These are phyloP conservation scores for Drosophila watanabei DNA, from an alignment of 1,140 invertebrate genomes.

Conservation along the genomic window DNA sequence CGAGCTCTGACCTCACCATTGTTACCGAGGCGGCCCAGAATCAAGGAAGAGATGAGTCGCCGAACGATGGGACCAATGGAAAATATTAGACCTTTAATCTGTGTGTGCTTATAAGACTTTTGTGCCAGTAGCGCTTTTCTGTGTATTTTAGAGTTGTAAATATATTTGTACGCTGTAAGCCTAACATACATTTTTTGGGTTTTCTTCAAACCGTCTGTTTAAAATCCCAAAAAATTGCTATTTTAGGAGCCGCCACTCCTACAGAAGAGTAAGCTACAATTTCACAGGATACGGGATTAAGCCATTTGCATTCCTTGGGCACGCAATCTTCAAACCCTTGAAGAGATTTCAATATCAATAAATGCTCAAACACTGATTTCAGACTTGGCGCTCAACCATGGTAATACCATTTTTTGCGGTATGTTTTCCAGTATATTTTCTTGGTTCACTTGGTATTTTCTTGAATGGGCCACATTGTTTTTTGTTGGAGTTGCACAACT, in stretches of 20 bases:
- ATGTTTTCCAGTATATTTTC: neutral
- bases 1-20: constrained; percentile 54
- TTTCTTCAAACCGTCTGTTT: neutral
- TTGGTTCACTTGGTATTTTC: too few species aligned
- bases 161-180: constrained; percentile 18
- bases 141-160: constrained; percentile 30
- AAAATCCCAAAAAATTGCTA: too few species aligned
- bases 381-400: constrained; percentile 1
- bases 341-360: constrained; percentile 1
- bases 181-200: neutral
- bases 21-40: constrained; percentile 38
- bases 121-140: constrained; percentile 17
- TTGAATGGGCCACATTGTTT: too few species aligned
- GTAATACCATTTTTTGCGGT: neutral
- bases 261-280: neutral
- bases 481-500: too few species aligned
- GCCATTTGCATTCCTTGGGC: neutral
- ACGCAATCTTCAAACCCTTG: neutral
- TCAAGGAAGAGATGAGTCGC: constrained; percentile 17
- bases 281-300: neutral
- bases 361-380: neutral
- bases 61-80: constrained; percentile 9
- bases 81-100: constrained; percentile 53
- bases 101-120: constrained; percentile 18
- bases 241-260: constrained; percentile 12